Conservation (phyloP, 2,113 vertebrate genomes). For the Lanius collurio region DNA sequence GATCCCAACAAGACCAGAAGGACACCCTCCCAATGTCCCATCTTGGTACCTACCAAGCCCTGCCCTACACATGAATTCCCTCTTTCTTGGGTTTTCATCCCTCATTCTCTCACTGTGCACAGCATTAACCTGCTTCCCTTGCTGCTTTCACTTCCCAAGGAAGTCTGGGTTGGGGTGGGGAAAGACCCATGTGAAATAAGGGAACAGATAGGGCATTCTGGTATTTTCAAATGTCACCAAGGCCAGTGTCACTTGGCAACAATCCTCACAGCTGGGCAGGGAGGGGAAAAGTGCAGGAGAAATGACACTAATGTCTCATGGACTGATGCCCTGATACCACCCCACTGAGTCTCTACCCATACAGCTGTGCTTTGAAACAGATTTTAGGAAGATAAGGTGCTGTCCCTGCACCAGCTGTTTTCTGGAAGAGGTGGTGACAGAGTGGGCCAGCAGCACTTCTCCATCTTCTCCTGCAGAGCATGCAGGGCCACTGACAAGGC, state of each 20-base stretch:
- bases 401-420: not conserved
- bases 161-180: not conserved
- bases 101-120: not conserved
- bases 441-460: accelerated
- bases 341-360: not conserved
- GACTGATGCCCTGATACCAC: not conserved
- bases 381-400: not conserved
- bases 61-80: not conserved
- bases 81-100: not conserved
- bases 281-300: not conserved
- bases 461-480: not conserved
- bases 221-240: not conserved
- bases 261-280: not conserved
- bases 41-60: not conserved
- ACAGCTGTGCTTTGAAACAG: not conserved
- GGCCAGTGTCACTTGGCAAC: not conserved
- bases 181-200: not conserved
- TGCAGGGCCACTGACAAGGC: not conserved
- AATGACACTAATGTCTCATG: not conserved
- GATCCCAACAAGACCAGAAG: not conserved
- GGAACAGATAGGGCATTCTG: not conserved
- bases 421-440: not conserved
- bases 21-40: not conserved
- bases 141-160: slow-evolving; percentile 24
- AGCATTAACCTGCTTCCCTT: not conserved